Conservation (phyloP, 2,888 invertebrate species). For the Axea sp. region DNA sequence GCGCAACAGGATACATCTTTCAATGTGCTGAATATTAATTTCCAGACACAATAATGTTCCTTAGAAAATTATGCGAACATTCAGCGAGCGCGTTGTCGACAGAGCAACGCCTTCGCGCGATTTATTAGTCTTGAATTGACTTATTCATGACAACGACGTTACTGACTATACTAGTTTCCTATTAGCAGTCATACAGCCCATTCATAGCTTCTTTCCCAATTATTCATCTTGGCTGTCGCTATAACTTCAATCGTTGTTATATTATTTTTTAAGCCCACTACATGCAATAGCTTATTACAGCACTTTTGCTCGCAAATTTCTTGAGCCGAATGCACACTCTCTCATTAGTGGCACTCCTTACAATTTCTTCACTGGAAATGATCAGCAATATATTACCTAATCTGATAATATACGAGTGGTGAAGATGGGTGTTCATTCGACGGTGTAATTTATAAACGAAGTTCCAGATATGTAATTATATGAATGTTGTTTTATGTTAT, state of each 20-base stretch:
- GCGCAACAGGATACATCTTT: slow-evolving; percentile 11
- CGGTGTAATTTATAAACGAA: too few relatives aligned
- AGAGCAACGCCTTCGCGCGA: slow-evolving; percentile 16
- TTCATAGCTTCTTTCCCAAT: slow-evolving; percentile 35
- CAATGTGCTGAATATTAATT: slow-evolving; percentile 32
- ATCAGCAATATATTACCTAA: slow-evolving; percentile 8
- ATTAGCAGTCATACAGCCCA: slow-evolving; percentile 35
- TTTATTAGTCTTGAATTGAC: slow-evolving; percentile 48
- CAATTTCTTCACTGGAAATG: slow-evolving; percentile 18
- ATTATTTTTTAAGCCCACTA: slow-evolving; percentile 46
- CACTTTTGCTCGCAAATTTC: slow-evolving; percentile 31
- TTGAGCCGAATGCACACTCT: slow-evolving; percentile 29
- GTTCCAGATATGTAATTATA: too few relatives aligned
- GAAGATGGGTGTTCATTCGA: neutral
- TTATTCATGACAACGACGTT: slow-evolving; percentile 40
- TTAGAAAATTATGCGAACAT: slow-evolving; percentile 52
- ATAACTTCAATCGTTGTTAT: slow-evolving; percentile 25
- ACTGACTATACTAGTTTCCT: slow-evolving; percentile 1
- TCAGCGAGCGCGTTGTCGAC: slow-evolving; percentile 13
- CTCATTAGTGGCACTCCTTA: slow-evolving; percentile 43
- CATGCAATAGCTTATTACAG: slow-evolving; percentile 38
- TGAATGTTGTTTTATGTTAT: too few relatives aligned
- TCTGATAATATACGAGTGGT: slow-evolving; percentile 7
- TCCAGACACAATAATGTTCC: slow-evolving; percentile 21
- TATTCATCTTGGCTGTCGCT: slow-evolving; percentile 34